Conservation (phyloP, 2,888 invertebrate genomes). For the Andricus quercusramuli region DNA sequence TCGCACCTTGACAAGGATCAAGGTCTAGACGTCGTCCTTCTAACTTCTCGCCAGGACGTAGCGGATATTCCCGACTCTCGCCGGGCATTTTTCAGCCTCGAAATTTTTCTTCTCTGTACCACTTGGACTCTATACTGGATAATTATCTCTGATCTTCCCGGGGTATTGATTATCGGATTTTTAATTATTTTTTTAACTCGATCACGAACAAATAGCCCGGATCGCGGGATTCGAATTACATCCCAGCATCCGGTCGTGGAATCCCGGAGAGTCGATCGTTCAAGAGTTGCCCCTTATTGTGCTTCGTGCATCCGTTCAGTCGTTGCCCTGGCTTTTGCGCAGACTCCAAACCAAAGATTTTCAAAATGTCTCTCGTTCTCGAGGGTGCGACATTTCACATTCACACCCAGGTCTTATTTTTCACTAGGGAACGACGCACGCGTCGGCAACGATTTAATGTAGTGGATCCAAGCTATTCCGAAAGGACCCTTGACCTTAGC, state of each 20-base stretch:
- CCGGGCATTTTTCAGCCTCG: constrained; percentile 16
- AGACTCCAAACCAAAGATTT: constrained; percentile 74
- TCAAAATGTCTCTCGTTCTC: constrained; percentile 61
- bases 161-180: background rate
- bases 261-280: constrained; percentile 38
- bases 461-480: background rate
- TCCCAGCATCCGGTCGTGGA: constrained; percentile 14
- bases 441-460: background rate
- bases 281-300: constrained; percentile 33
- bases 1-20: constrained; percentile 47
- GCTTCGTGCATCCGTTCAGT: constrained; percentile 45
- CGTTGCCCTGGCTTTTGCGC: constrained; percentile 59
- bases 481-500: constrained; percentile 18
- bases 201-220: constrained; percentile 16
- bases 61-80: constrained; percentile 12
- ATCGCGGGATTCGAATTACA: constrained; percentile 16
- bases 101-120: background rate
- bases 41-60: constrained; percentile 46
- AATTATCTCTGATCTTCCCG: background rate
- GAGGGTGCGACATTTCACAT: constrained; percentile 15
- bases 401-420: constrained; percentile 14
- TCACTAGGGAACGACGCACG: background rate
- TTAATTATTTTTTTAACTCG: background rate
- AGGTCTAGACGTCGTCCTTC: constrained; percentile 48
- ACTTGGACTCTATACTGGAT: background rate